Evolutionary conservation across 1,140 invertebrate genomes (phyloP).

Genomic region (Musca vetustissima): DNA sequence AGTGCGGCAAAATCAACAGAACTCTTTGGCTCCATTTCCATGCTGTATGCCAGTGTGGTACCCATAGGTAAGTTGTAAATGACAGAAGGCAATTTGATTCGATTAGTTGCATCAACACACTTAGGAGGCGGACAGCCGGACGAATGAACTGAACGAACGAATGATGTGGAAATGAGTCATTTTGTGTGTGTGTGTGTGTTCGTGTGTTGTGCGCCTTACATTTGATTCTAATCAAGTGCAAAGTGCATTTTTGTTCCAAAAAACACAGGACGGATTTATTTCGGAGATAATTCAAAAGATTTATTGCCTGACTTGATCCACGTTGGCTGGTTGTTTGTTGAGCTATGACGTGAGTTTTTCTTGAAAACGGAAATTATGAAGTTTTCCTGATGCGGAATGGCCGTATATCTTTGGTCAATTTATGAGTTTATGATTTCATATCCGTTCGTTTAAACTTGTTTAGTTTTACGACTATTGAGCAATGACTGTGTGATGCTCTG

Average conservation of each 20-base stretch:
- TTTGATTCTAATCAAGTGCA: constrained; percentile 27
- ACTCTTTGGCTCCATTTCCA: constrained; percentile 50
- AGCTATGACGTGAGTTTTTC: constrained; percentile 38
- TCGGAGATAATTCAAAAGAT: constrained; percentile 10
- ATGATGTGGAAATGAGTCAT: no score
- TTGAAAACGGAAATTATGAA: constrained; percentile 48
- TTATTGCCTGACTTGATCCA: neutral
- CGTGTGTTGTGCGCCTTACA: neutral
- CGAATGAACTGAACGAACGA: neutral
- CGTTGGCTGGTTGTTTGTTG: neutral
- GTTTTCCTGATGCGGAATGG: neutral
- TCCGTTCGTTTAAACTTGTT: neutral
- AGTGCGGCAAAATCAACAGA: constrained; percentile 48
- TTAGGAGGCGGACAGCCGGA: neutral
- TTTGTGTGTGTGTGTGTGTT: neutral
- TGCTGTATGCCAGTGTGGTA: constrained; percentile 47
- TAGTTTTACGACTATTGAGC: neutral
- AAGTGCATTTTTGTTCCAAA: constrained; percentile 26
- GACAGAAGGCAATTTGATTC: neutral
- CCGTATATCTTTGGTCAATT: neutral
- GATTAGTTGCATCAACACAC: neutral
- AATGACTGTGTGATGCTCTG: constrained; percentile 26
- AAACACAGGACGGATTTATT: constrained; percentile 7
- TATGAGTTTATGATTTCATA: constrained; percentile 14
- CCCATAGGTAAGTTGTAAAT: constrained; percentile 41